These are phyloP conservation scores for Sisyra nigra DNA, from an alignment of 2,888 invertebrate species.

Conservation along the genomic window DNA sequence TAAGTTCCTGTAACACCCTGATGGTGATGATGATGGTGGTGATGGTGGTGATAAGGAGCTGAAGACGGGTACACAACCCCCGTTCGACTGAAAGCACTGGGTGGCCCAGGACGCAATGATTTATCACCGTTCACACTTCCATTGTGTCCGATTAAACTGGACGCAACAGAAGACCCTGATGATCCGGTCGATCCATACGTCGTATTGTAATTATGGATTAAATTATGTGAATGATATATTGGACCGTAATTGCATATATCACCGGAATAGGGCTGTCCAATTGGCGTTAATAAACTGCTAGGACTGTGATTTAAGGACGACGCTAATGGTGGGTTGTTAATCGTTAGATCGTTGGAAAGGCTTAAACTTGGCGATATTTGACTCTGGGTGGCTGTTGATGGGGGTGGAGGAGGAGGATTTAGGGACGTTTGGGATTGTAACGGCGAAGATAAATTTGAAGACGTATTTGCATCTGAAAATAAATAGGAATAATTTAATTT, in stretches of 20 bases:
- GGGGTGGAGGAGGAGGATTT: too few species aligned
- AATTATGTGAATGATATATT: slow-evolving; percentile 39
- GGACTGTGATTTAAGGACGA: slow-evolving; percentile 21
- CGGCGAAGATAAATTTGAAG: background rate
- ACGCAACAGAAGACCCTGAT: slow-evolving; percentile 21
- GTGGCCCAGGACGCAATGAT: background rate
- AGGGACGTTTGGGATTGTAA: background rate
- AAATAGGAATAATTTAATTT: too few species aligned
- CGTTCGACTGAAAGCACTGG: slow-evolving; percentile 6
- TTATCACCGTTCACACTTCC: slow-evolving; percentile 2
- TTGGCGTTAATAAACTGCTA: slow-evolving; percentile 22
- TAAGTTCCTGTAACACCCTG: too few species aligned
- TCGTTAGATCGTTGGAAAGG: slow-evolving; percentile 17
- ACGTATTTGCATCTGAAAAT: background rate
- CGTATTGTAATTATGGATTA: slow-evolving; percentile 25
- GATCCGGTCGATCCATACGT: slow-evolving; percentile 22
- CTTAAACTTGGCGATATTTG: slow-evolving; percentile 11
- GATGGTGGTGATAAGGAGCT: too few species aligned
- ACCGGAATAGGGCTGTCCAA: slow-evolving; percentile 44
- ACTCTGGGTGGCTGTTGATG: background rate
- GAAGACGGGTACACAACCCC: too few species aligned
- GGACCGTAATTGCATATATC: slow-evolving; percentile 52
- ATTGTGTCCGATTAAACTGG: too few species aligned
- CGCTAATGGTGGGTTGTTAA: slow-evolving; percentile 24
- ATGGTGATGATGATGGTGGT: too few species aligned